Percentiles rank a stretch among this genome's conserved stretches.
Conservation (phyloP, 2,888 invertebrate species). For the Cinara cedri region DNA sequence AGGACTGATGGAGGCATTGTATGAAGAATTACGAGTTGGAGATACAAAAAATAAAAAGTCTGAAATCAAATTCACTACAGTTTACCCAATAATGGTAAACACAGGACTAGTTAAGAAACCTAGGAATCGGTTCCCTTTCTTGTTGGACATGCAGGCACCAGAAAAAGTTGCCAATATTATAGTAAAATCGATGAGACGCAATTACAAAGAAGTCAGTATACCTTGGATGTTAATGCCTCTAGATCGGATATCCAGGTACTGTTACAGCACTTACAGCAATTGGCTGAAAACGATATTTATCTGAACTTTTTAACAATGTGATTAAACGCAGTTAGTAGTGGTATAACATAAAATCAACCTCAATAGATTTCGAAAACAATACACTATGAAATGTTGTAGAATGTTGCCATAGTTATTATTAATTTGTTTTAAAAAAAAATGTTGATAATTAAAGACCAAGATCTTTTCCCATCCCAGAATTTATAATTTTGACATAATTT, state of each 20-base stretch:
- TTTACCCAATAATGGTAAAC: slow-evolving; percentile 87
- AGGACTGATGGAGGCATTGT: slow-evolving; percentile 82
- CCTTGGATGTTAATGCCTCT: slow-evolving; percentile 69
- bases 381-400: too few species aligned
- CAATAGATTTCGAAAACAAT: too few species aligned
- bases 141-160: slow-evolving; percentile 71
- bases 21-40: slow-evolving; percentile 74
- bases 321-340: too few species aligned
- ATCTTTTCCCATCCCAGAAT: too few species aligned
- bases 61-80: slow-evolving; percentile 76
- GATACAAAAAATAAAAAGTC: slow-evolving; percentile 59
- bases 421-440: too few species aligned
- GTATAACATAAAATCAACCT: too few species aligned
- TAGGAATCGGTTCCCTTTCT: slow-evolving; percentile 71
- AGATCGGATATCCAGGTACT: slow-evolving; percentile 62
- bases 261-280: too few species aligned
- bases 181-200: slow-evolving; percentile 72
- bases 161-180: slow-evolving; percentile 72
- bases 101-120: slow-evolving; percentile 84
- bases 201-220: slow-evolving; percentile 70
- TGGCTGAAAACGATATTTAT: too few species aligned
- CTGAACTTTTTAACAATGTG: too few species aligned
- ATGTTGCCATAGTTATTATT: too few species aligned
- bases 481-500: too few species aligned
- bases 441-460: too few species aligned